These are phyloP conservation scores for Colius striatus DNA, from an alignment of 2,113 vertebrate genomes.

Conservation along the genomic window DNA sequence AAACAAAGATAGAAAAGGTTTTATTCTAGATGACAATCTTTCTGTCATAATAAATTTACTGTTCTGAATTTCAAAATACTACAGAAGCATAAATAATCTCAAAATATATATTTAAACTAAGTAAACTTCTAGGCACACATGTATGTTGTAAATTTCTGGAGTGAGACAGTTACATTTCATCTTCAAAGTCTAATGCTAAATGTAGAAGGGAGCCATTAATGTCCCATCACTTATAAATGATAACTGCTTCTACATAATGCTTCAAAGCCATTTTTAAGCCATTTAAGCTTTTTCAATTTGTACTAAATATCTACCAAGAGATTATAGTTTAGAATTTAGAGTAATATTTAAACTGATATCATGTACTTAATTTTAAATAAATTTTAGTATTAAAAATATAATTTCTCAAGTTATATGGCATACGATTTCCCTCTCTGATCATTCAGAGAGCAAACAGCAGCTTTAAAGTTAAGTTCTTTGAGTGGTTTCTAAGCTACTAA, in stretches of 20 bases:
- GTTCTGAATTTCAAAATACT: constrained; percentile 56
- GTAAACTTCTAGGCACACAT: background rate
- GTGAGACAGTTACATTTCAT: constrained; percentile 49
- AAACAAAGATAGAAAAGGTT: constrained; percentile 21
- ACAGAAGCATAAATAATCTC: constrained; percentile 15
- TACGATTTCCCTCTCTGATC: constrained; percentile 54
- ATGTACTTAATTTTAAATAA: constrained; percentile 74
- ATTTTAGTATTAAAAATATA: constrained; percentile 61
- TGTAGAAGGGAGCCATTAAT: constrained; percentile 72
- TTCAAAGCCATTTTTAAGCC: constrained; percentile 79
- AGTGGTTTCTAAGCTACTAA: background rate
- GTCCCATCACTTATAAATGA: constrained; percentile 70
- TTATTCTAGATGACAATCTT: constrained; percentile 10
- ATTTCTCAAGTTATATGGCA: constrained; percentile 45
- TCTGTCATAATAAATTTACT: constrained; percentile 13
- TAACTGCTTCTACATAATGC: constrained; percentile 73
- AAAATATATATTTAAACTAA: constrained; percentile 54
- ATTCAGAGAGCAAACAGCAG: constrained; percentile 37
- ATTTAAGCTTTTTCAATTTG: constrained; percentile 80
- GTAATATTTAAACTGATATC: constrained; percentile 72
- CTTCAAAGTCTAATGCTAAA: constrained; percentile 66
- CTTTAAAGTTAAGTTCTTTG: constrained; percentile 40
- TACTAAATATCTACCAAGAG: constrained; percentile 74
- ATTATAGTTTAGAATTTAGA: constrained; percentile 75
- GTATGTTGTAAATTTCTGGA: constrained; percentile 37